These are phyloP conservation scores for Panurus biarmicus DNA, from an alignment of 2,113 vertebrate species.

Conservation along the genomic window DNA sequence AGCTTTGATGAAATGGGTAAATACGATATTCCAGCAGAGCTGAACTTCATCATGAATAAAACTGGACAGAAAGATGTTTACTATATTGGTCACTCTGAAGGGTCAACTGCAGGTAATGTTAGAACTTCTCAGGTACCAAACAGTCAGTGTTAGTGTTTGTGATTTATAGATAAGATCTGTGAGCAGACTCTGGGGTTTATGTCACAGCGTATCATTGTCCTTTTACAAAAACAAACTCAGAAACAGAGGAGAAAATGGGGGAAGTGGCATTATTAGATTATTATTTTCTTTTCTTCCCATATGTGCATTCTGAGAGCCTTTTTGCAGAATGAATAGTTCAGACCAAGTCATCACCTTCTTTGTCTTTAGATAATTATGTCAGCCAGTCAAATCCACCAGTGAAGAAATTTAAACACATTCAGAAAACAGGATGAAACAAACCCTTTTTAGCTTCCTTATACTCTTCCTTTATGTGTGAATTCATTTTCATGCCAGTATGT, in stretches of 20 bases:
- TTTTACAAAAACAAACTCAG: background rate
- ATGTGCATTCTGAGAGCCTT: background rate
- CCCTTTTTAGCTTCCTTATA: background rate
- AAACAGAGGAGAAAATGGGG: background rate
- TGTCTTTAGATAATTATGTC: background rate
- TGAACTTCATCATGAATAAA: conserved; percentile 82
- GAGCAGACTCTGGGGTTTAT: background rate
- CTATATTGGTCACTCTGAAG: conserved; percentile 89
- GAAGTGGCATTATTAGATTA: background rate
- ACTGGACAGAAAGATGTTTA: conserved; percentile 78
- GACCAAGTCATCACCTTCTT: background rate
- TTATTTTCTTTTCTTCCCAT: background rate
- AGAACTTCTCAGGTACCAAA: background rate
- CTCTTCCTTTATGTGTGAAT: background rate
- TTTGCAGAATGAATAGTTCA: background rate
- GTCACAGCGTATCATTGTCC: background rate
- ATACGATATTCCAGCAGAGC: conserved; percentile 84
- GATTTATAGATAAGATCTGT: background rate
- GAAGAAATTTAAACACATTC: background rate
- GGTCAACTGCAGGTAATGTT: conserved; percentile 78
- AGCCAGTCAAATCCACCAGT: background rate
- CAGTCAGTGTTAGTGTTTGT: background rate
- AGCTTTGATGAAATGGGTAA: conserved; percentile 89
- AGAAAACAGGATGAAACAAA: background rate
- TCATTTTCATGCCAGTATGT: background rate